phyloP scores from a whole-genome alignment of 2,113 vertebrate genomes.

The Peromyscus polionotus region DNA sequence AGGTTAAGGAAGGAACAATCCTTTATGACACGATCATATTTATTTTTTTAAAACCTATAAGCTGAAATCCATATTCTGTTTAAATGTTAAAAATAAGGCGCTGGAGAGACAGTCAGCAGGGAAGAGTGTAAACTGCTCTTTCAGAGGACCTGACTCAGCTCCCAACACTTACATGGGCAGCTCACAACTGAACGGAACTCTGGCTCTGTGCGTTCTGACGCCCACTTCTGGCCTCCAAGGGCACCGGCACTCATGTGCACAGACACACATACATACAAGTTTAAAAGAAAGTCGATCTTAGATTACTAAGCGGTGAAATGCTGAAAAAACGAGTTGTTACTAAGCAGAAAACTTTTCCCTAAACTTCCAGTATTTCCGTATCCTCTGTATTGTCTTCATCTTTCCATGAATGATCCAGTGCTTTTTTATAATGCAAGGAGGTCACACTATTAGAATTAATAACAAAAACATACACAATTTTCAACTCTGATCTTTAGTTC shows the following conservation, averaged over 20 bases:
- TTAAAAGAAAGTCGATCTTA: background rate
- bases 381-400: background rate
- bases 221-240: background rate
- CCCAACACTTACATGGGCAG: background rate
- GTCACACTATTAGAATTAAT: background rate
- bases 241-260: no score
- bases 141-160: background rate
- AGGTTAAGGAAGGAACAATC: background rate
- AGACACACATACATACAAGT: background rate
- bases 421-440: conserved; percentile 1
- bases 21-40: background rate
- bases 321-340: background rate
- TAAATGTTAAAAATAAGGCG: background rate
- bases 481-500: background rate
- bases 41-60: background rate
- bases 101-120: no score
- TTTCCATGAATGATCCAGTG: background rate
- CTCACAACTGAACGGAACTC: background rate
- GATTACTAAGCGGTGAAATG: background rate
- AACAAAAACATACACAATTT: conserved; percentile 10
- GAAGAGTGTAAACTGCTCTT: no score
- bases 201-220: background rate
- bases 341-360: background rate
- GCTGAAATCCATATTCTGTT: background rate
- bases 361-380: background rate